Evolutionary conservation across 2,888 invertebrate genomes (phyloP).

Genomic region (Venusia cambrica): DNA sequence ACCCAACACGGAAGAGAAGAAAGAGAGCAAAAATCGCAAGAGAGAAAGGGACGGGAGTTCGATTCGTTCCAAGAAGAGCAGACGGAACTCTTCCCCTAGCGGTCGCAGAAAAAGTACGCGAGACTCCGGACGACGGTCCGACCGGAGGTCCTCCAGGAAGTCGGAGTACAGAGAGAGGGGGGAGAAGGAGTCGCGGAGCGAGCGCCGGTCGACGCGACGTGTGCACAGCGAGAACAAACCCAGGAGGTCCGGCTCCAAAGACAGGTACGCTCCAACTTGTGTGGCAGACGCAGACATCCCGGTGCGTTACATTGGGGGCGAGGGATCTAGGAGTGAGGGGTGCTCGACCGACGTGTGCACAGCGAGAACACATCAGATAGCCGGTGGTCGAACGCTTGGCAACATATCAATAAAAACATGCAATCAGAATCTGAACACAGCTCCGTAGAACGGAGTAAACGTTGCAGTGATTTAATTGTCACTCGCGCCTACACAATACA

Average conservation of each 20-base stretch:
- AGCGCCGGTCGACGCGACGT: conserved; percentile 49
- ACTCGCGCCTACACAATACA: too few species aligned
- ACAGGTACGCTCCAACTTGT: conserved; percentile 42
- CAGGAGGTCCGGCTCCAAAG: conserved; percentile 51
- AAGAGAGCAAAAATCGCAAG: conserved; percentile 44
- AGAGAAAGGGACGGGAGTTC: conserved; percentile 43
- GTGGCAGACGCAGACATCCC: too few species aligned
- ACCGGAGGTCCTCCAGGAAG: conserved; percentile 52
- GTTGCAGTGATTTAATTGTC: too few species aligned
- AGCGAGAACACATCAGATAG: too few species aligned
- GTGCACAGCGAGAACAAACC: conserved; percentile 52
- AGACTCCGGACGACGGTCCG: conserved; percentile 53
- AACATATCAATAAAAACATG: too few species aligned
- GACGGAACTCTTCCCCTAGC: conserved; percentile 41
- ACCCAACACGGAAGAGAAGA: conserved; percentile 39
- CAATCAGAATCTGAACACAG: too few species aligned
- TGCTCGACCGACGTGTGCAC: too few species aligned
- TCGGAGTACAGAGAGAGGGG: conserved; percentile 55
- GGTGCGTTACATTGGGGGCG: too few species aligned
- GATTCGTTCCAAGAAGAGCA: conserved; percentile 50
- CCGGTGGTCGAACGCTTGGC: too few species aligned
- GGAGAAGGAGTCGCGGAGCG: conserved; percentile 45
- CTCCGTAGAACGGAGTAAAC: too few species aligned
- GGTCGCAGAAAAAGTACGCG: conserved; percentile 36
- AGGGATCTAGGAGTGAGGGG: too few species aligned